These are phyloP conservation scores for Suillia variegata DNA, from an alignment of 2,888 invertebrate species.

Conservation along the genomic window DNA sequence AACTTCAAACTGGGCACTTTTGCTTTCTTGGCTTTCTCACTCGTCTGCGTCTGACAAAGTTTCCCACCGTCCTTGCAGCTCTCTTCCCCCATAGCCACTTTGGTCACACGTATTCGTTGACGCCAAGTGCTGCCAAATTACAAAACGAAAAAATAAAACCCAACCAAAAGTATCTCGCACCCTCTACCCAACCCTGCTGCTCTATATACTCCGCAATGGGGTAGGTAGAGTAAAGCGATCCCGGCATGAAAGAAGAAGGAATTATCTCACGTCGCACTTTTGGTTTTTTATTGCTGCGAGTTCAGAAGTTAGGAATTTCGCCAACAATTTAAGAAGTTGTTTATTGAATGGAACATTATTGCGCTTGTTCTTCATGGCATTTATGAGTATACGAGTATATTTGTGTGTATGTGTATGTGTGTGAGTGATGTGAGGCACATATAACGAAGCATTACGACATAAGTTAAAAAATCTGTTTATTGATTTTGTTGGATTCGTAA, in stretches of 20 bases:
- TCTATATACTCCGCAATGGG: too few relatives aligned
- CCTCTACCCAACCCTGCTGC: too few relatives aligned
- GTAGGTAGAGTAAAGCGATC: too few relatives aligned
- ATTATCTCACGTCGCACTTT: conserved; percentile 41
- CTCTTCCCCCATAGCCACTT: conserved; percentile 4
- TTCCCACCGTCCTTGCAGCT: conserved; percentile 13
- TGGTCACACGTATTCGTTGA: background rate
- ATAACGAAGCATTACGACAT: too few relatives aligned
- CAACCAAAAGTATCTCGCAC: background rate
- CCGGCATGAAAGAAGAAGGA: conserved; percentile 28
- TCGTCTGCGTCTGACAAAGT: conserved; percentile 34
- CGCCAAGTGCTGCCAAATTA: conserved; percentile 18
- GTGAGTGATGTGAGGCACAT: too few relatives aligned
- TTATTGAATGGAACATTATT: conserved; percentile 25
- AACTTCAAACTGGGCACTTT: conserved; percentile 29
- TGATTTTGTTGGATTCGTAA: background rate
- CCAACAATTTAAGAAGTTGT: conserved; percentile 40
- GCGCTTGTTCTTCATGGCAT: conserved; percentile 23
- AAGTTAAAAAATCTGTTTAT: background rate
- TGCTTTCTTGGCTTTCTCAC: conserved; percentile 39
- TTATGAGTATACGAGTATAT: conserved; percentile 13
- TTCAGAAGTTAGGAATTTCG: conserved; percentile 39
- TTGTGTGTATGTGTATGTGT: background rate
- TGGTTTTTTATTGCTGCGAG: conserved; percentile 33
- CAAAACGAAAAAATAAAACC: conserved; percentile 15